Evolutionary conservation across 2,113 vertebrate genomes (phyloP).

Genomic region (Suncus etruscus): DNA sequence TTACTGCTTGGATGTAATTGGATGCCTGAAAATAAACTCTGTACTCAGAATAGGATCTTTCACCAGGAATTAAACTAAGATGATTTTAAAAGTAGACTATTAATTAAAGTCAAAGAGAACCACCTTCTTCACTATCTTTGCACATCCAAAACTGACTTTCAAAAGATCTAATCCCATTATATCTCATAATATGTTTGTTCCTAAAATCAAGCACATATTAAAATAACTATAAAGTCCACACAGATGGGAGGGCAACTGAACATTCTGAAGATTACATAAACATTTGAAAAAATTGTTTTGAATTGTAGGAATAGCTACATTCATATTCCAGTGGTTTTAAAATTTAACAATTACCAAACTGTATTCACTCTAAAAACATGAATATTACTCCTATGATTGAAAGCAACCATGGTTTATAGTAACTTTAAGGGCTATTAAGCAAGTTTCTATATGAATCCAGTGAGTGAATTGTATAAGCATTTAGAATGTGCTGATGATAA

Average conservation of each 20-base stretch:
- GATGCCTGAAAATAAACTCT: not conserved
- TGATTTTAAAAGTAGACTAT: not conserved
- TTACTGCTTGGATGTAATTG: not conserved
- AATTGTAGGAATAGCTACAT: slow-evolving; percentile 23
- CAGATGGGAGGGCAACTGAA: not conserved
- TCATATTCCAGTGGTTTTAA: slow-evolving; percentile 59
- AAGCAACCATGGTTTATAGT: slow-evolving; percentile 86
- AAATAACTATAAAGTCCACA: slow-evolving; percentile 7
- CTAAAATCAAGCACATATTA: not conserved
- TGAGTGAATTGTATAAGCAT: slow-evolving; percentile 88
- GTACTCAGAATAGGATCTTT: not conserved
- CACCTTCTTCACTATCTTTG: not conserved
- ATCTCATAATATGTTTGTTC: not conserved
- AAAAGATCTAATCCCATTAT: not conserved
- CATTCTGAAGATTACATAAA: not conserved
- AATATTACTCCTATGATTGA: slow-evolving; percentile 86
- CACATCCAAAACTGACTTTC: not conserved
- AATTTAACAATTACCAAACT: slow-evolving; percentile 82
- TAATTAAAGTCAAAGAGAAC: not conserved
- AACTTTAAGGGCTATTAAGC: slow-evolving; percentile 90
- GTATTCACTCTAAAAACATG: slow-evolving; percentile 83
- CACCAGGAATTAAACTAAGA: not conserved
- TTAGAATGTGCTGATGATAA: slow-evolving; percentile 89
- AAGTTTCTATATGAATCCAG: slow-evolving; percentile 87
- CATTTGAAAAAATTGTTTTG: not conserved